A percentile compares a stretch with the other conserved stretches of the same genome.
Conservation (phyloP, 2,113 vertebrate species). For the Balaeniceps rex region DNA sequence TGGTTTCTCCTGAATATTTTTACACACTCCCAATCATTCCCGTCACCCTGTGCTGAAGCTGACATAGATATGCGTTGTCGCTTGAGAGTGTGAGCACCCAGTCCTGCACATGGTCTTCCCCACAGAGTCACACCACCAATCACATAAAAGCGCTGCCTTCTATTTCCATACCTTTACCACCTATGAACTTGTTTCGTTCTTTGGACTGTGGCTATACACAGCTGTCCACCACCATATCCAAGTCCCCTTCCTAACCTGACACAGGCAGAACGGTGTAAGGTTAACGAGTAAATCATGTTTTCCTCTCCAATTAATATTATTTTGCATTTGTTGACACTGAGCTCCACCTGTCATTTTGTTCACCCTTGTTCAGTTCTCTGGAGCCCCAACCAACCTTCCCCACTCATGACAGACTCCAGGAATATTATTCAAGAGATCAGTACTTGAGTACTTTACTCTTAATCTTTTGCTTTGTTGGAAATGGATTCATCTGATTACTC, state of each 20-base stretch:
- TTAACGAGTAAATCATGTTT: neutral
- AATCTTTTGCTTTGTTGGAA: neutral
- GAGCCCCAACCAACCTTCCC: neutral
- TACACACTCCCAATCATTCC: neutral
- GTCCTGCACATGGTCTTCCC: neutral
- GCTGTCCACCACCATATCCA: neutral
- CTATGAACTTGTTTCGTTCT: neutral
- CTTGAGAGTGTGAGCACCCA: neutral
- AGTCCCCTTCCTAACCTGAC: neutral
- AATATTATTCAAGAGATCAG: neutral
- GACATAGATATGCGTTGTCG: neutral
- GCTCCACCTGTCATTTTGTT: neutral
- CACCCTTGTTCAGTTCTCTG: neutral
- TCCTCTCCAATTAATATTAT: neutral
- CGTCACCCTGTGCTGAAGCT: neutral
- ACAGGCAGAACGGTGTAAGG: neutral
- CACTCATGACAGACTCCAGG: neutral
- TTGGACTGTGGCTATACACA: neutral
- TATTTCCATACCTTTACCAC: neutral
- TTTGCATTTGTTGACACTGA: neutral
- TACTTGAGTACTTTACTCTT: neutral
- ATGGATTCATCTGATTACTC: neutral
- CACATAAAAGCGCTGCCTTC: neutral
- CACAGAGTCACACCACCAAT: fast-evolving
- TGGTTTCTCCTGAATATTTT: neutral